Percentiles rank a stretch among this genome's conserved stretches.
These are phyloP conservation scores for Rhodinocichla rosea DNA, from an alignment of 2,113 vertebrate genomes.

Conservation along the genomic window DNA sequence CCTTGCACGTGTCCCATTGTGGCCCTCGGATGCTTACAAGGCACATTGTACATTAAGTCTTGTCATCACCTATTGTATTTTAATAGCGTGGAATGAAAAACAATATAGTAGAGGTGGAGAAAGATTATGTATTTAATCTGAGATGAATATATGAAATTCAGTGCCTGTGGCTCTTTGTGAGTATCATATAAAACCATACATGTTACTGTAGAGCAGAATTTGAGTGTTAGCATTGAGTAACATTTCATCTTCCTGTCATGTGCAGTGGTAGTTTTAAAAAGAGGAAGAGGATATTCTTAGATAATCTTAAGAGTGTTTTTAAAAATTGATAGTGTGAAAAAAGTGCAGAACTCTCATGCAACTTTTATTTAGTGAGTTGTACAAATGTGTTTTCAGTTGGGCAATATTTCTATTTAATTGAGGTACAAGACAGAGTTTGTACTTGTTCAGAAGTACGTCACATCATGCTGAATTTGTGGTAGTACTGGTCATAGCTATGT, in stretches of 20 bases:
- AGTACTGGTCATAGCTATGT: neutral
- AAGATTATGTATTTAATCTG: neutral
- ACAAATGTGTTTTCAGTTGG: neutral
- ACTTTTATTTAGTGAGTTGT: neutral
- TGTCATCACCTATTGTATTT: neutral
- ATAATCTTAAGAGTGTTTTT: neutral
- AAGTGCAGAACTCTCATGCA: neutral
- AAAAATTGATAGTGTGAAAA: neutral
- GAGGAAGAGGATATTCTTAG: neutral
- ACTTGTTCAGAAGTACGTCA: neutral
- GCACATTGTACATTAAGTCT: neutral
- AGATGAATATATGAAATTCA: neutral
- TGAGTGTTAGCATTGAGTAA: neutral
- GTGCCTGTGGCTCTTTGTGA: neutral
- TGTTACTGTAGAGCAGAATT: neutral
- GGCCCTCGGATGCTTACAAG: neutral
- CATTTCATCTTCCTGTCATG: neutral
- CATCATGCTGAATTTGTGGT: neutral
- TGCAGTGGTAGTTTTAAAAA: neutral
- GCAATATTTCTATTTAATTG: neutral
- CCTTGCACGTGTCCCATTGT: neutral
- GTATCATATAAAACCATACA: fast-evolving
- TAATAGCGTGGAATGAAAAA: neutral
- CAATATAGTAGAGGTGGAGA: neutral
- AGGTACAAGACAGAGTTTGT: neutral